These are phyloP conservation scores for Aphodius granarius DNA, from an alignment of 2,888 invertebrate species.

Conservation along the genomic window DNA sequence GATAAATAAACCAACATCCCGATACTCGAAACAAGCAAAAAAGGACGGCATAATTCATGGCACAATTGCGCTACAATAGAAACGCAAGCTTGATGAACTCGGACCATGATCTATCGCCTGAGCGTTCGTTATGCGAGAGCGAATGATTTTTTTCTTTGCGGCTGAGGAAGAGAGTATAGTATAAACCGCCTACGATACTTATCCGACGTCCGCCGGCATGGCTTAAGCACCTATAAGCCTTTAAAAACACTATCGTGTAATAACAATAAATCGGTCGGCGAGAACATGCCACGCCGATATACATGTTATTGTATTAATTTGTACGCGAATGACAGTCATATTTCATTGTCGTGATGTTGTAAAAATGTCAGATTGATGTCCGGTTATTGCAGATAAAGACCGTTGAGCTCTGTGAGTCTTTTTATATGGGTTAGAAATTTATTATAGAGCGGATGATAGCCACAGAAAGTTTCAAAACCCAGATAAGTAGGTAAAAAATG, in stretches of 20 bases:
- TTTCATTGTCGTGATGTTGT: background rate
- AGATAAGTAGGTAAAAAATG: too few species aligned
- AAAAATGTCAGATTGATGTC: background rate
- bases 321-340: conserved; percentile 3
- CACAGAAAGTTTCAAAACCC: too few species aligned
- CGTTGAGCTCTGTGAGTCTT: background rate
- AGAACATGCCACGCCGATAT: conserved; percentile 18
- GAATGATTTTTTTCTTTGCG: conserved; percentile 4
- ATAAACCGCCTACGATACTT: conserved; percentile 16
- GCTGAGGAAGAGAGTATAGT: background rate
- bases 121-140: conserved; percentile 16
- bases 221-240: background rate
- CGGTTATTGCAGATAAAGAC: background rate
- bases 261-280: conserved; percentile 18
- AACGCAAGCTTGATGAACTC: conserved; percentile 25
- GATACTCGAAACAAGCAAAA: background rate
- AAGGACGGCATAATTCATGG: conserved; percentile 4
- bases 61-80: conserved; percentile 20
- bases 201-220: conserved; percentile 15
- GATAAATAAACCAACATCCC: conserved; percentile 11
- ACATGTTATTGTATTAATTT: conserved; percentile 26
- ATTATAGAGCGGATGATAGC: too few species aligned
- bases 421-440: too few species aligned
- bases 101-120: conserved; percentile 23
- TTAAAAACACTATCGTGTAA: conserved; percentile 24